phyloP scores from a whole-genome alignment of 2,888 invertebrate species.

The Gerris lacustris region DNA sequence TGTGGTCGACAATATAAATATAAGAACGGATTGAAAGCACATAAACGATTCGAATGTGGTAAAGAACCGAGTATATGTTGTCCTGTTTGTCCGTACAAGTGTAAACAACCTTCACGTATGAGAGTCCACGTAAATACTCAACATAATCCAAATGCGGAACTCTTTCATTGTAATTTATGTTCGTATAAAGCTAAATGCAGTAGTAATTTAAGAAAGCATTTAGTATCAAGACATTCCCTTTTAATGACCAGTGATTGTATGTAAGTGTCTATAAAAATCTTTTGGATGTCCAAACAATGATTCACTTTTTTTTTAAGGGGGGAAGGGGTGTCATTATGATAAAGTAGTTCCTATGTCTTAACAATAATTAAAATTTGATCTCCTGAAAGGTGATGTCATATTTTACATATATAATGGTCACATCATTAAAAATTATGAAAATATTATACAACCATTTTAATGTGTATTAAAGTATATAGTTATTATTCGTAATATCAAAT shows the following conservation, averaged over 20 bases:
- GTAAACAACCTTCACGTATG: background rate
- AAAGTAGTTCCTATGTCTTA: too few species aligned
- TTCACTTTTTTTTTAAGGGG: too few species aligned
- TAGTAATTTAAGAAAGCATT: background rate
- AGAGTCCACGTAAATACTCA: background rate
- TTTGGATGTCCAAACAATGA: too few species aligned
- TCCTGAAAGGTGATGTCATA: too few species aligned
- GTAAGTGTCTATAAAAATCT: too few species aligned
- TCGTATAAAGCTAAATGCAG: background rate
- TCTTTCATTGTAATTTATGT: background rate
- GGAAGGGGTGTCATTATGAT: too few species aligned
- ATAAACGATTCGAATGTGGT: conserved; percentile 16
- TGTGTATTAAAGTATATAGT: too few species aligned
- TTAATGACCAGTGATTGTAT: background rate
- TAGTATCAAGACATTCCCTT: background rate
- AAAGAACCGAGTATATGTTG: conserved; percentile 9
- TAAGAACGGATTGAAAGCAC: background rate
- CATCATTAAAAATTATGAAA: too few species aligned
- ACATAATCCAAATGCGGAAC: background rate
- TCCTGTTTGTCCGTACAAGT: conserved; percentile 13
- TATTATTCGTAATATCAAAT: too few species aligned
- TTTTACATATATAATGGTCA: too few species aligned
- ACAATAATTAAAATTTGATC: too few species aligned
- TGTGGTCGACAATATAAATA: conserved; percentile 10
- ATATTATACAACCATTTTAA: too few species aligned